A percentile compares a stretch with the other conserved stretches of the same genome.
Conservation (phyloP, 2,888 invertebrate species). For the Euproctis similis region DNA sequence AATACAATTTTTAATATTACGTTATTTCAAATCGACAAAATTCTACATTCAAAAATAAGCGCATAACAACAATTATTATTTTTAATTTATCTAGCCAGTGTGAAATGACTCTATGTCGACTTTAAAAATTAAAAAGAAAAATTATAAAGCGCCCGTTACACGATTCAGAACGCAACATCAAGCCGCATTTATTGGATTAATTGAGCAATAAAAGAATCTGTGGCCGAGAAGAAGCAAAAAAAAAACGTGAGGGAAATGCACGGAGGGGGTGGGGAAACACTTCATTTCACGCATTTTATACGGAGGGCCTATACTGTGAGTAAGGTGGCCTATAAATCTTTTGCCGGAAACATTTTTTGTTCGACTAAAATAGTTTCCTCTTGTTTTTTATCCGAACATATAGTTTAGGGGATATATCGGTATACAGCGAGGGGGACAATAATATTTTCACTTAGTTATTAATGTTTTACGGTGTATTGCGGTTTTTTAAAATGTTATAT, state of each 20-base stretch:
- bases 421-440: slow-evolving; percentile 23
- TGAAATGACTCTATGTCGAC: no score
- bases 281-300: slow-evolving; percentile 73
- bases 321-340: slow-evolving; percentile 64
- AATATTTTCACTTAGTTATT: slow-evolving; percentile 41
- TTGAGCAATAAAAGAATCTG: slow-evolving; percentile 64
- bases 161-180: slow-evolving; percentile 38
- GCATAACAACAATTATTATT: no score
- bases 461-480: slow-evolving; percentile 38
- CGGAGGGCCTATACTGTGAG: slow-evolving; percentile 44
- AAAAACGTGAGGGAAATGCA: slow-evolving; percentile 25
- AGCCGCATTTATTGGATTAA: slow-evolving; percentile 51
- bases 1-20: no score
- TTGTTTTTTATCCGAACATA: slow-evolving; percentile 57
- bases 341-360: slow-evolving; percentile 68
- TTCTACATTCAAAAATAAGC: no score
- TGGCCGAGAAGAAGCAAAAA: slow-evolving; percentile 28
- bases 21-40: no score
- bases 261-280: slow-evolving; percentile 62
- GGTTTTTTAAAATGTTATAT: slow-evolving; percentile 38
- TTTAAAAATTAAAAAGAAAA: no score
- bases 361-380: slow-evolving; percentile 71
- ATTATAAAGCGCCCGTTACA: slow-evolving; percentile 34
- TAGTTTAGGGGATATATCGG: slow-evolving; percentile 32
- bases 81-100: no score